Evolutionary conservation across 92 coral and sea anemone genomes (phyloP).

Genomic region (Bergia sp.): DNA sequence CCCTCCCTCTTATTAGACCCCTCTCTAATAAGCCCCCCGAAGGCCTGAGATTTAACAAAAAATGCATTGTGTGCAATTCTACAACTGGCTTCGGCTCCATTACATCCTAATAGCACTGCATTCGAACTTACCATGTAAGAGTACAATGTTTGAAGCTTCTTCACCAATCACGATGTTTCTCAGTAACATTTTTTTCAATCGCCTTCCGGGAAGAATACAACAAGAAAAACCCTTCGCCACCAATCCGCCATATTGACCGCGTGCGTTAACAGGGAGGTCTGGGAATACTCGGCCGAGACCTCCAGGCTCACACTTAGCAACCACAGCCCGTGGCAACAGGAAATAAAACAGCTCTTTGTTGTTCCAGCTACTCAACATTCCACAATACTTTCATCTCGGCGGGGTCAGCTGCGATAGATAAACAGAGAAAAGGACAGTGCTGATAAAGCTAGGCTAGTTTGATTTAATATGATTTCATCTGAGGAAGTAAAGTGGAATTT

Average conservation of each 20-base stretch:
- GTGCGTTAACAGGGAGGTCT: neutral
- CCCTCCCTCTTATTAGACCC: too few relatives aligned
- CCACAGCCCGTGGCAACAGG: slow-evolving; percentile 53
- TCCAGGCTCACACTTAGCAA: slow-evolving; percentile 10
- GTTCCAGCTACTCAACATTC: neutral
- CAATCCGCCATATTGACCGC: slow-evolving; percentile 61
- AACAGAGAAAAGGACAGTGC: slow-evolving; percentile 1
- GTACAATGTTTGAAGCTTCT: slow-evolving; percentile 72
- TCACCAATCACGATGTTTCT: slow-evolving; percentile 75
- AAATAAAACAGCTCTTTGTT: slow-evolving; percentile 46
- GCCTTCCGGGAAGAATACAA: neutral
- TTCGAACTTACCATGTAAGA: slow-evolving; percentile 76
- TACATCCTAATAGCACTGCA: neutral
- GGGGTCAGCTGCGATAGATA: slow-evolving; percentile 17
- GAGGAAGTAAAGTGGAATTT: slow-evolving; percentile 85
- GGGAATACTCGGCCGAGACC: slow-evolving; percentile 9
- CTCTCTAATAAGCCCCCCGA: too few relatives aligned
- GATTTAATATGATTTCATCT: slow-evolving; percentile 60
- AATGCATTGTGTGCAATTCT: too few relatives aligned
- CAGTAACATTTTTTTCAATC: slow-evolving; percentile 60
- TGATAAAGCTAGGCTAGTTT: neutral
- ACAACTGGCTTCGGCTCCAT: too few relatives aligned
- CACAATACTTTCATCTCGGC: neutral
- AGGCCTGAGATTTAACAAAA: too few relatives aligned
- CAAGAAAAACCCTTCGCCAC: neutral